These are phyloP conservation scores for Drosophila ohnishii DNA, from an alignment of 1,140 invertebrate species.

Conservation along the genomic window DNA sequence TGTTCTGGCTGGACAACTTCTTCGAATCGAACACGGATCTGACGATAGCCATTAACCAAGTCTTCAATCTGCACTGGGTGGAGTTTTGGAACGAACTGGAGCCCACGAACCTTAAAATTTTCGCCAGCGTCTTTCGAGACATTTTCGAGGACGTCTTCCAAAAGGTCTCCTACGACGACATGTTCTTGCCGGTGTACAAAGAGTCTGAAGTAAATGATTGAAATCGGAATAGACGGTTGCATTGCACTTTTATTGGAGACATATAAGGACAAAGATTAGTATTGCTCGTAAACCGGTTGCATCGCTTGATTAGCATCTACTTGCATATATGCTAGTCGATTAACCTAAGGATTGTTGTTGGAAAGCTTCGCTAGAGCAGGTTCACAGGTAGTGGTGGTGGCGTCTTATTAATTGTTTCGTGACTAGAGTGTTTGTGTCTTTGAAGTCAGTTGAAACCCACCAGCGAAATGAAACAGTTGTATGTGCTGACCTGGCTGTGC, in stretches of 20 bases:
- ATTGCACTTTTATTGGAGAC: conserved; percentile 23
- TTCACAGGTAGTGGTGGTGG: conserved; percentile 4
- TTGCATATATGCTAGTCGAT: conserved; percentile 3
- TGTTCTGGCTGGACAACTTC: conserved; percentile 57
- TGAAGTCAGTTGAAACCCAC: conserved; percentile 2
- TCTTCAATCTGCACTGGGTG: conserved; percentile 58
- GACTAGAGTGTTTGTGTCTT: conserved; percentile 16
- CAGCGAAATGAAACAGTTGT: conserved; percentile 9
- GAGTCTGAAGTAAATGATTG: conserved; percentile 37
- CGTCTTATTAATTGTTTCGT: conserved; percentile 11
- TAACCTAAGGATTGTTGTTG: conserved; percentile 2
- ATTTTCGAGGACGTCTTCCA: conserved; percentile 49
- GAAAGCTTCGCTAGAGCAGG: conserved; percentile 22
- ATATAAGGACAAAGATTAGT: conserved; percentile 33
- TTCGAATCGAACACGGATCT: conserved; percentile 53
- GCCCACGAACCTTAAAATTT: conserved; percentile 40
- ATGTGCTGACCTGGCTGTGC: not conserved
- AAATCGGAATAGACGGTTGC: not conserved
- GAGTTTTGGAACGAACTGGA: conserved; percentile 69
- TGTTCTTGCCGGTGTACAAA: conserved; percentile 46
- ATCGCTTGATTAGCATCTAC: conserved; percentile 13
- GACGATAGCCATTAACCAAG: conserved; percentile 49
- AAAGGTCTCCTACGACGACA: conserved; percentile 58
- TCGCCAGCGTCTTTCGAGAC: conserved; percentile 40
- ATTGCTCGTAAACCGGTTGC: conserved; percentile 35